Evolutionary conservation across 2,888 invertebrate genomes (phyloP), one percentile per base, ranked within the genome.

Genomic region (Catonia carolina): DNA sequence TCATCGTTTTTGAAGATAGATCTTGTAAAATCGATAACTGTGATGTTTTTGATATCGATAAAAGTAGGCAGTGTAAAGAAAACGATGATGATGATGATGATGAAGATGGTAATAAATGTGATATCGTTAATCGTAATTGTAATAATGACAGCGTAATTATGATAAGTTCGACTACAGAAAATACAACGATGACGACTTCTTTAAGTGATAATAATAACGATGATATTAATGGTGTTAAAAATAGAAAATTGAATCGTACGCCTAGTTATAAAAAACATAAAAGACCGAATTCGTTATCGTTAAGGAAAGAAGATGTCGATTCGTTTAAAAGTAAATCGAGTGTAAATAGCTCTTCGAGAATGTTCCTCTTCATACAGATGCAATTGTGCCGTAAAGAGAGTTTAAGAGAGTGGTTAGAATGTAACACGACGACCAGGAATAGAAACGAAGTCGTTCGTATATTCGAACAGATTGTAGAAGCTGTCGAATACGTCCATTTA

Each of bases 331-430:
- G 8, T 6, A 27, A 27, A 27, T 27, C 27, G 8, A 8, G 12
- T 14, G 14, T 2, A 7, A n/a, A n/a, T n/a, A 36, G 31, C 27
- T 59, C 60, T 35, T 59, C 73, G 7, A 79, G 78, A 69, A 82
- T 86, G 69, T 92, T 86, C 72, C 78, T 98, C 14, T 97, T 93
- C 71, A 98, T 98, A 71, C 97, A 98, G 76, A 98, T 98, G 97
- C 95, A 98, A 73, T 75, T 98, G 60, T 98, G 97, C 68, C 82
- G 83, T 53, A 83, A 85, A 67, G 86, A 91, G 67, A 95, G 91
- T 62, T 76, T 99, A 36, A 86, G 89, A 68, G 93, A 96, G 67
- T 98, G 97, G 98, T 76, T 98, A 35, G 74, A 78, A 52, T 75
- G 77, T 15, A 81, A 85, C 66, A 67, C 67, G 4, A 61, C 62